Base-by-base conservation (phyloP, 2,797 vertebrate genomes). In the Esox lucius region DNA sequence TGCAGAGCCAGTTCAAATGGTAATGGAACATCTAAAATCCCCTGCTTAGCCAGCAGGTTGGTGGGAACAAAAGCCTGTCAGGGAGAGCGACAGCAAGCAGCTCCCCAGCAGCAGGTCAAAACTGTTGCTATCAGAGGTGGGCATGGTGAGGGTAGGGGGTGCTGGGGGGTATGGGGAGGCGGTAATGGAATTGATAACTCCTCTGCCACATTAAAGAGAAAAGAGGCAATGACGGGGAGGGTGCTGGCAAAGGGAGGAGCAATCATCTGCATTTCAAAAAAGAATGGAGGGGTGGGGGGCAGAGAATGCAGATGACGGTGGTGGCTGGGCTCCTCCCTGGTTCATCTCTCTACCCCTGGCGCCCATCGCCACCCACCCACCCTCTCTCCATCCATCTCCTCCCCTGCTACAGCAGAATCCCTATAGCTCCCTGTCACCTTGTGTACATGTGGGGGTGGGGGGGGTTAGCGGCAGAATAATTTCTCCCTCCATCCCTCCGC, bases 11-110 rank as follows among this genome's bases (percentile, higher is more conserved):
- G 90, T 92, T 95, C 91, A 92, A 91, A 95, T 93, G 93, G 92
- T 94, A 94, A 95, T 94, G 90, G 91, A 91, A 93, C 91, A 92
- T 90, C 90, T 84, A 84, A 91, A 93, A 94, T 91, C 91, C 90
- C 88, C 89, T 94, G 94, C 94, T 95, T 94, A 94, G 94, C 92
- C 93, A 94, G 95, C 94, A 94, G 91, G 90, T 94, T 89, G 90
- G 86, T 79, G 89, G 83, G 89, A 95, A 95, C 94, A 95, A 95
- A 95, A 91, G 91, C 70, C 70, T 5, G 7, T 5, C 22, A 17
- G 48, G 90, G 88, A 89, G 86, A 92, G 92, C 86, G 92, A 92
- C 85, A 94, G 93, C 92, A 92, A 93, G 94, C 90, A 69, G 79
- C 73, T 87, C 84, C 89, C 89, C 85, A 88, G 86, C 91, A 93